These are phyloP conservation scores for Heptascelio sp. DNA, from an alignment of 2,888 invertebrate genomes.

Conservation along the genomic window DNA sequence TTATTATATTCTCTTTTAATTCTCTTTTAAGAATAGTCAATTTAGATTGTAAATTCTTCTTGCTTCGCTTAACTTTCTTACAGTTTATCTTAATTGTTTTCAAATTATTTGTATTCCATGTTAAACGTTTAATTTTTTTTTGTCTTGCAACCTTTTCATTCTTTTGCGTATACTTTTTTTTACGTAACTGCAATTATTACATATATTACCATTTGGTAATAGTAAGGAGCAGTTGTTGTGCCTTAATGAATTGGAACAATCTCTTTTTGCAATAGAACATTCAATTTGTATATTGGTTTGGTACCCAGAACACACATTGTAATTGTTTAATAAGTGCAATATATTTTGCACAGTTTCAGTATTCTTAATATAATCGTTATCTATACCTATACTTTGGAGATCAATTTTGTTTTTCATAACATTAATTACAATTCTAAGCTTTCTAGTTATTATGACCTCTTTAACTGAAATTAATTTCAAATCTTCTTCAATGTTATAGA, in stretches of 20 bases:
- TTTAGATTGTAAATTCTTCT: not conserved
- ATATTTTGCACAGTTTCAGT: conserved; percentile 1
- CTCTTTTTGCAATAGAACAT: conserved; percentile 20
- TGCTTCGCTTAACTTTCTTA: not conserved
- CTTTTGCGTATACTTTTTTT: conserved; percentile 5
- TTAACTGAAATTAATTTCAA: conserved; percentile 31
- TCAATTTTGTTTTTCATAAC: conserved; percentile 12
- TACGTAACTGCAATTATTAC: conserved; percentile 11
- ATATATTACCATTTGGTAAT: not conserved
- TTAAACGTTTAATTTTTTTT: not conserved
- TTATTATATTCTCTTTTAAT: not conserved
- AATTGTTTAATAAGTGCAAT: conserved; percentile 16
- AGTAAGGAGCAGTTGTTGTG: conserved; percentile 20
- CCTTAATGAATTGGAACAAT: not conserved
- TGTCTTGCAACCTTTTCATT: not conserved
- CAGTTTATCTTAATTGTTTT: not conserved
- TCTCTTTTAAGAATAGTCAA: not conserved
- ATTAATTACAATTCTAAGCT: conserved; percentile 9
- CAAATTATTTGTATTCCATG: not conserved
- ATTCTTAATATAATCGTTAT: not conserved
- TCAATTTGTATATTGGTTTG: conserved; percentile 6
- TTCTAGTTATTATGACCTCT: conserved; percentile 16
- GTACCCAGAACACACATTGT: conserved; percentile 30
- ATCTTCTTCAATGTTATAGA: conserved; percentile 27
- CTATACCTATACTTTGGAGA: conserved; percentile 14